These are phyloP conservation scores for Brachystomella parvula DNA, from an alignment of 1,140 invertebrate genomes.

Conservation along the genomic window DNA sequence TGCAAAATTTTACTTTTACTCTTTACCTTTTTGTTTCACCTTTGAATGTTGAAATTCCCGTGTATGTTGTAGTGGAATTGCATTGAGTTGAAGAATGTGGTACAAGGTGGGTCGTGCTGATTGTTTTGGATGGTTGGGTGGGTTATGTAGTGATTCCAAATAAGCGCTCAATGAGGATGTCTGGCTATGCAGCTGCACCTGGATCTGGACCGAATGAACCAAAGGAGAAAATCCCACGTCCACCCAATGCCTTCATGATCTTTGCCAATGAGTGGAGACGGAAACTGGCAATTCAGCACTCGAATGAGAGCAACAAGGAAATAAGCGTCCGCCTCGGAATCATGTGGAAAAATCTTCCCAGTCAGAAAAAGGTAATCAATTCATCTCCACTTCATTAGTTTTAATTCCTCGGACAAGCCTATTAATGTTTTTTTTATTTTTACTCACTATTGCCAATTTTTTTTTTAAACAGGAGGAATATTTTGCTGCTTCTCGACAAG, in stretches of 20 bases:
- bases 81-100: neutral
- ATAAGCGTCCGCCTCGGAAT: slow-evolving; percentile 48
- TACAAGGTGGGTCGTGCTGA: neutral
- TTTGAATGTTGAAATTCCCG: too few species aligned
- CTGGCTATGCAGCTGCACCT: slow-evolving; percentile 24
- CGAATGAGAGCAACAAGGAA: slow-evolving; percentile 48
- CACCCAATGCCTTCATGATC: slow-evolving; percentile 52
- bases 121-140: slow-evolving; percentile 13
- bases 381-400: neutral
- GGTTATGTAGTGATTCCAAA: neutral
- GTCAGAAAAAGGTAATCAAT: slow-evolving; percentile 40
- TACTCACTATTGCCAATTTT: neutral
- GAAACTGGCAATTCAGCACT: slow-evolving; percentile 45
- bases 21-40: too few species aligned
- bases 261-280: slow-evolving; percentile 49
- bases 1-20: too few species aligned
- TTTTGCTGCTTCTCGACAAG: slow-evolving; percentile 50
- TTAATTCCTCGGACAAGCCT: too few species aligned
- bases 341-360: slow-evolving; percentile 47
- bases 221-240: slow-evolving; percentile 42
- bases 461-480: slow-evolving; percentile 49
- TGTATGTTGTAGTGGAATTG: too few species aligned
- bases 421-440: neutral
- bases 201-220: slow-evolving; percentile 25
- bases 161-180: slow-evolving; percentile 27